Evolutionary conservation across 2,797 vertebrate species (phyloP).

Genomic region (Anabas testudineus): DNA sequence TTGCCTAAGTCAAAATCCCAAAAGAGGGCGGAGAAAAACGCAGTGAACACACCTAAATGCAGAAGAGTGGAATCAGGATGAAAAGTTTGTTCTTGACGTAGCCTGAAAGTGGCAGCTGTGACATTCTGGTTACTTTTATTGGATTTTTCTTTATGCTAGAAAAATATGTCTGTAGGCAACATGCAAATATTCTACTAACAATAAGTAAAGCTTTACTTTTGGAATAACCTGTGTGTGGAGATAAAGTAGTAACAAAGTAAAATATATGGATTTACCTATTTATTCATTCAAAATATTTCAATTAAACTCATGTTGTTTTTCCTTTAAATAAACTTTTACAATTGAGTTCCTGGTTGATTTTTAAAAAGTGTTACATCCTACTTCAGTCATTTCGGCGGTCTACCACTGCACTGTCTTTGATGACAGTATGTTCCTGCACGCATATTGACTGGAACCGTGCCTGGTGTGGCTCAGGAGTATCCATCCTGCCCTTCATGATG

Average conservation of each 20-base stretch:
- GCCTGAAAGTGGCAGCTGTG: conserved; percentile 45
- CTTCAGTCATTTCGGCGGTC: conserved; percentile 48
- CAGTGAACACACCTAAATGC: conserved; percentile 45
- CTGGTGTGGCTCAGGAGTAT: conserved; percentile 59
- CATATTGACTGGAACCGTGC: conserved; percentile 49
- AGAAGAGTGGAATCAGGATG: conserved; percentile 49
- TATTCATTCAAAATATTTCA: not conserved
- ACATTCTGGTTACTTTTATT: conserved; percentile 54
- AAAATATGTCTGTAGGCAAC: conserved; percentile 24
- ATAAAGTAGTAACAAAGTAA: not conserved
- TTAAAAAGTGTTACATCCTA: conserved; percentile 13
- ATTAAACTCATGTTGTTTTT: not conserved
- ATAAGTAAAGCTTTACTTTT: conserved; percentile 6
- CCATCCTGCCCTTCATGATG: conserved; percentile 59
- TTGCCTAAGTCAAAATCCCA: conserved; percentile 60
- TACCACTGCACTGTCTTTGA: conserved; percentile 45
- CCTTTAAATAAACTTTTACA: conserved; percentile 16
- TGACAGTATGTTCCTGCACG: conserved; percentile 48
- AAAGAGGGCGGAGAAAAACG: conserved; percentile 44
- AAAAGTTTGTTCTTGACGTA: conserved; percentile 35
- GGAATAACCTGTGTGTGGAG: not conserved
- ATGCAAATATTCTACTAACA: conserved; percentile 7
- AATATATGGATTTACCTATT: not conserved
- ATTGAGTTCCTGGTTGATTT: conserved; percentile 30
- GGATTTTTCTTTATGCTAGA: conserved; percentile 20